Evolutionary conservation across 92 coral and sea anemone species (phyloP), one percentile per base, ranked within the genome.

Genomic region (Montipora capitata): DNA sequence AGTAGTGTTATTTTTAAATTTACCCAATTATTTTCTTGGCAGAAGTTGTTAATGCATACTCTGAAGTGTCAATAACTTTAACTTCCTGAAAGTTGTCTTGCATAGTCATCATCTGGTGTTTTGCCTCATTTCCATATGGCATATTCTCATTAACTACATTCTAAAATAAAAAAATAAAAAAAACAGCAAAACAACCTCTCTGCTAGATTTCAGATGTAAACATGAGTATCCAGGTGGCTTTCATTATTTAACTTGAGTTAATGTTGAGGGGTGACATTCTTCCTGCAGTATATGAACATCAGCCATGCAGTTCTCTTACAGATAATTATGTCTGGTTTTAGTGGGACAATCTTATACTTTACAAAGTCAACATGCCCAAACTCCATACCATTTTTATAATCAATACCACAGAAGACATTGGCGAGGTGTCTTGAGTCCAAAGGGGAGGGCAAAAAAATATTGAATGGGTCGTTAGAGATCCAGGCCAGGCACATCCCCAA

Each of bases 51-150:
- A 72, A 16, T 20, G 48, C 56, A 56, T 73, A 68, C 40, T 83
- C 87, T 17, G 80, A 83, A 72, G 80, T 83, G 49, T 83, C 87
- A 13, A 72, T 14, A 42, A 83, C 71, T 72, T 73, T 83, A 68
- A 81, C 45, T 0, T 68, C 85, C 49, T 39, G 76, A n/a, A 81
- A 49, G 66, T 38, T 66, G 5, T n/a, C 35, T 13, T 20, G 35
- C 4, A 83, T 57, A 72, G 44, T 57, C 5, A 72, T 16, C n/a
- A 79, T 20, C 59, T 61, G 43, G 3, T 83, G 59, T 3, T 57
- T 61, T 11, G 58, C 58, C 6, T 12, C 74, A 12, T 44, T 72
- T 58, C 5, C 80, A 72, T 18, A 40, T 43, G 7, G 54, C 7
- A 41, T 9, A 39, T 38, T 49, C 2, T 48, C 74, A 51, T 18